A percentile compares a stretch with the other conserved stretches of the same genome.
Evolutionary conservation across 2,113 vertebrate species (phyloP).

Genomic region (Silurus asotus): DNA sequence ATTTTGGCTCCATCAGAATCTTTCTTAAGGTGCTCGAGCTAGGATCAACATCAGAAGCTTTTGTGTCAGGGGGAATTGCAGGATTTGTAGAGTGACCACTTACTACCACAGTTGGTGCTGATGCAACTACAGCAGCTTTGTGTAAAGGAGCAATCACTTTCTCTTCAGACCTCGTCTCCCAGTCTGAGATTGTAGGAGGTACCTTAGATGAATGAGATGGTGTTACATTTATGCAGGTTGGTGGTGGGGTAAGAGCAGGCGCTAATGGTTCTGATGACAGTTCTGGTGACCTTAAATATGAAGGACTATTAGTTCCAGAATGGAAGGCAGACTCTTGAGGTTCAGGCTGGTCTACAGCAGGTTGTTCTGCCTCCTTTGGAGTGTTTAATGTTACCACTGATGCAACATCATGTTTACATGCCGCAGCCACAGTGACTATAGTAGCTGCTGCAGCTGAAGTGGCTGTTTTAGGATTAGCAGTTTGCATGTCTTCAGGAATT

Average conservation of each 20-base stretch:
- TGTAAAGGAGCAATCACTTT: slow-evolving; percentile 75
- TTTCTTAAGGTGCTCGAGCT: slow-evolving; percentile 95
- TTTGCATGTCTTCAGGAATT: slow-evolving; percentile 74
- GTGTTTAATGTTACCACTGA: slow-evolving; percentile 71
- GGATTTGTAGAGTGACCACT: slow-evolving; percentile 67
- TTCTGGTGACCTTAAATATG: slow-evolving; percentile 62
- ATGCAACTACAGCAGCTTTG: slow-evolving; percentile 73
- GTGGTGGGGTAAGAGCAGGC: slow-evolving; percentile 55
- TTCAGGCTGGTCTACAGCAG: slow-evolving; percentile 76
- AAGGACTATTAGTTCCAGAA: slow-evolving; percentile 64
- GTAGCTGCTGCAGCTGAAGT: slow-evolving; percentile 62
- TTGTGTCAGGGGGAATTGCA: slow-evolving; percentile 87
- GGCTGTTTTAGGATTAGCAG: slow-evolving; percentile 69
- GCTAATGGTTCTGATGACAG: slow-evolving; percentile 55
- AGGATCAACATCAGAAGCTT: slow-evolving; percentile 89
- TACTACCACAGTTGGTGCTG: slow-evolving; percentile 60
- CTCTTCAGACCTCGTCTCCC: slow-evolving; percentile 87
- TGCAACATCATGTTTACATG: slow-evolving; percentile 71
- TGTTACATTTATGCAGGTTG: slow-evolving; percentile 69
- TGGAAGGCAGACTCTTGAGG: slow-evolving; percentile 79
- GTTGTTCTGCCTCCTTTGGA: slow-evolving; percentile 77
- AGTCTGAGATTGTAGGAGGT: slow-evolving; percentile 74
- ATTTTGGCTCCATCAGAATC: slow-evolving; percentile 98
- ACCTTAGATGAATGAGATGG: slow-evolving; percentile 63
- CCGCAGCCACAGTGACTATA: slow-evolving; percentile 74